Evolutionary conservation across 2,888 invertebrate species (phyloP).

Genomic region (Dorcus parallelipipedus): DNA sequence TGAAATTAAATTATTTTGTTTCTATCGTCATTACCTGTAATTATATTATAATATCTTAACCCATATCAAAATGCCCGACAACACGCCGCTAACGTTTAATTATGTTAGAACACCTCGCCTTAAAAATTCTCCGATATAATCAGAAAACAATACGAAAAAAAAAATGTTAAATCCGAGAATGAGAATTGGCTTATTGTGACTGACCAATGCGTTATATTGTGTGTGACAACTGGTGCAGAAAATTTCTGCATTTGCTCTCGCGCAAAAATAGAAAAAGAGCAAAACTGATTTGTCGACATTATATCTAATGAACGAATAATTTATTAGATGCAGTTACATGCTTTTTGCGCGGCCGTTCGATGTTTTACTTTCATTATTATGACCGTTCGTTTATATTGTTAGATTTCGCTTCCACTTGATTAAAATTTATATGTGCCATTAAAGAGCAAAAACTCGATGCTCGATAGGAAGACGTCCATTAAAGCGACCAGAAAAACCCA

Average conservation of each 20-base stretch:
- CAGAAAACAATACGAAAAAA: constrained; percentile 1
- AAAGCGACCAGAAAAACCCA: no score
- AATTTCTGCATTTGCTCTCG: constrained; percentile 1
- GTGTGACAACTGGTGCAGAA: constrained; percentile 17
- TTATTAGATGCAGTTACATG: no score
- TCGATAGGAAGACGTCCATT: no score
- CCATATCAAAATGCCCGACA: constrained; percentile 9
- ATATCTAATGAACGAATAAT: no score
- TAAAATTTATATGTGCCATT: no score
- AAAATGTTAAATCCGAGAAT: not conserved
- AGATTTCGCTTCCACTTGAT: no score
- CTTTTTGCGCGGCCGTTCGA: no score
- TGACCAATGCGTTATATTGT: constrained; percentile 5
- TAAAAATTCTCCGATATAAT: constrained; percentile 16
- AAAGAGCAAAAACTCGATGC: no score
- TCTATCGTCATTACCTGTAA: constrained; percentile 18
- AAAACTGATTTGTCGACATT: no score
- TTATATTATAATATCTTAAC: constrained; percentile 18
- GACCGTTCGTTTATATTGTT: no score
- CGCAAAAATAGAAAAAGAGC: no score
- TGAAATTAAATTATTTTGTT: constrained; percentile 20
- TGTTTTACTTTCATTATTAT: no score
- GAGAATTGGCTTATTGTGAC: not conserved
- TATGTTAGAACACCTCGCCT: constrained; percentile 16
- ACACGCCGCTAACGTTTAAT: constrained; percentile 8